Conservation (phyloP, 2,113 vertebrate genomes). For the Suncus etruscus region DNA sequence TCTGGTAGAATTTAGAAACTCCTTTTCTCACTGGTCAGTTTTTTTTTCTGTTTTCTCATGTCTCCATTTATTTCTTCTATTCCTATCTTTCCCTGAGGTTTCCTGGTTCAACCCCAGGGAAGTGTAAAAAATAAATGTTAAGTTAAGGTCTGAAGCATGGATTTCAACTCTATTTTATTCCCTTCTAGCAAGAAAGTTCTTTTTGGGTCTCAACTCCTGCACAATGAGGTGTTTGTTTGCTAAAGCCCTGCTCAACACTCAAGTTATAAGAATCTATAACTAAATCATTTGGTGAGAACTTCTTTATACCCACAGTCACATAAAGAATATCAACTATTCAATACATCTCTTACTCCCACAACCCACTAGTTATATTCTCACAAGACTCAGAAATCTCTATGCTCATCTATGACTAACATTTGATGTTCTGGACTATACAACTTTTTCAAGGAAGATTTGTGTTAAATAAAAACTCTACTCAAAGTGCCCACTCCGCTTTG, state of each 20-base stretch:
- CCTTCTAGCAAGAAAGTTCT: not conserved
- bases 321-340: slow-evolving; percentile 17
- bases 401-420: not conserved
- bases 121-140: not conserved
- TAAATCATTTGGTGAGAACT: slow-evolving; percentile 43
- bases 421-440: not conserved
- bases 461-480: slow-evolving; percentile 40
- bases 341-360: not conserved
- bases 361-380: not conserved
- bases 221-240: not conserved
- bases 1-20: not conserved
- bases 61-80: slow-evolving; percentile 28
- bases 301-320: slow-evolving; percentile 3
- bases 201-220: not conserved
- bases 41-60: not conserved
- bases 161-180: slow-evolving; percentile 17
- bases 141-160: not conserved
- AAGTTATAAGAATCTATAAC: slow-evolving; percentile 20
- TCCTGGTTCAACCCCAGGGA: not conserved
- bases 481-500: not conserved
- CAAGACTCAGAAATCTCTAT: not conserved
- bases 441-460: not conserved
- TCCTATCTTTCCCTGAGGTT: not conserved
- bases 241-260: not conserved
- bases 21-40: slow-evolving; percentile 36